Conservation (phyloP, 2,888 invertebrate species). For the Neuroscelio doddi region DNA sequence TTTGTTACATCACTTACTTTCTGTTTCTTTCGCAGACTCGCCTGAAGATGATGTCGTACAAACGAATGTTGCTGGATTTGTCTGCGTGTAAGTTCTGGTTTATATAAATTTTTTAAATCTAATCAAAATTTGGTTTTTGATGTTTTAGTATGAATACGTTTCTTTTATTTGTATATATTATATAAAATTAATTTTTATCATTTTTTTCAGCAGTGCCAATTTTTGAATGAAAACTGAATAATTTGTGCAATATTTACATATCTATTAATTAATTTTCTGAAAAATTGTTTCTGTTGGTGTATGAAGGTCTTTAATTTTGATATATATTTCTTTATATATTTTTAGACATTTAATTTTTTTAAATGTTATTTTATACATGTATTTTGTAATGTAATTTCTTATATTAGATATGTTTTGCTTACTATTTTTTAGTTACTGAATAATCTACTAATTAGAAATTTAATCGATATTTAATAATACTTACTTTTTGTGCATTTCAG, state of each 20-base stretch:
- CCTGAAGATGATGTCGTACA: slow-evolving; percentile 89
- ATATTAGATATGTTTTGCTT: too few relatives aligned
- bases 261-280: too few relatives aligned
- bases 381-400: slow-evolving; percentile 4
- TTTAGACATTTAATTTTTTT: neutral
- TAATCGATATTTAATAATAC: slow-evolving; percentile 21
- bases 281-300: too few relatives aligned
- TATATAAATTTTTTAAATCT: slow-evolving; percentile 9
- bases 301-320: neutral
- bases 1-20: slow-evolving; percentile 90
- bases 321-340: neutral
- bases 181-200: slow-evolving; percentile 7
- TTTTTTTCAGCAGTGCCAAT: too few relatives aligned
- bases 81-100: slow-evolving; percentile 88
- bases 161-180: neutral
- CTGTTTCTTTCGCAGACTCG: slow-evolving; percentile 89
- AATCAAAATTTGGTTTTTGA: slow-evolving; percentile 13
- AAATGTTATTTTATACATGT: neutral
- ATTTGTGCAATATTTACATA: neutral
- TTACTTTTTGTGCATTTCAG: too few relatives aligned
- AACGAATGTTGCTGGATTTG: slow-evolving; percentile 91
- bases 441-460: slow-evolving; percentile 9
- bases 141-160: too few relatives aligned
- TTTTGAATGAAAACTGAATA: too few relatives aligned
- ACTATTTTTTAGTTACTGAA: too few relatives aligned